A percentile compares a stretch with the other conserved stretches of the same genome.
These are phyloP conservation scores for Rhadinocentrus ornatus DNA, from an alignment of 2,797 vertebrate genomes.

Conservation along the genomic window DNA sequence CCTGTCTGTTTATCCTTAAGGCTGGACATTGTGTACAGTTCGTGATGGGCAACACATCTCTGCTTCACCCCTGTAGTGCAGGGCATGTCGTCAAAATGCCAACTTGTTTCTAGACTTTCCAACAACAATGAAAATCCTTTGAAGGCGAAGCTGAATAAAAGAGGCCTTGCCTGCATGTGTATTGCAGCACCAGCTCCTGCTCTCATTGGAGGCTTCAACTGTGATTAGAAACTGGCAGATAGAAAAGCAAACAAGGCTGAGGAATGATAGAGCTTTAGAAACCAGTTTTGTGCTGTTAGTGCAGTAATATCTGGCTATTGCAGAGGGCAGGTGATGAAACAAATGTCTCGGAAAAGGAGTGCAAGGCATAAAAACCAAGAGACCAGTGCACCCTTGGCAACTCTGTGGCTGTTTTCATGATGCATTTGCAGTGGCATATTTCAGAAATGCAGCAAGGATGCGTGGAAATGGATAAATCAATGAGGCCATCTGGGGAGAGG, in stretches of 20 bases:
- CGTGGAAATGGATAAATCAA: constrained; percentile 75
- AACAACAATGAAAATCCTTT: constrained; percentile 49
- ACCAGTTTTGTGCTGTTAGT: constrained; percentile 43
- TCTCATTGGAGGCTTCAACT: constrained; percentile 32
- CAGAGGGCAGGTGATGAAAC: constrained; percentile 58
- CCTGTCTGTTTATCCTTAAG: background rate
- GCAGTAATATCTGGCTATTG: constrained; percentile 47
- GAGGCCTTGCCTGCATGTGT: constrained; percentile 46
- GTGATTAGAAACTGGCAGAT: constrained; percentile 37
- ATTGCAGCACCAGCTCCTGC: constrained; percentile 56
- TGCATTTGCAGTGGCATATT: constrained; percentile 61
- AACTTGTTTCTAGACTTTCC: constrained; percentile 45
- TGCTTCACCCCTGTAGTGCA: constrained; percentile 8
- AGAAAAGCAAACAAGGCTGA: constrained; percentile 5
- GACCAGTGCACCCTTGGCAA: constrained; percentile 43
- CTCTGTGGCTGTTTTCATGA: constrained; percentile 34
- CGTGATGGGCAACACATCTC: constrained; percentile 30
- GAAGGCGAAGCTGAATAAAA: constrained; percentile 60
- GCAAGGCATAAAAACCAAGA: constrained; percentile 25
- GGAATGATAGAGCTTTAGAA: constrained; percentile 8
- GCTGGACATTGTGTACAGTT: constrained; percentile 29
- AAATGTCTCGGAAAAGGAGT: constrained; percentile 29
- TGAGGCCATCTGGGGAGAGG: constrained; percentile 72
- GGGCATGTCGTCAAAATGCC: constrained; percentile 37
- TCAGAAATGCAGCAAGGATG: constrained; percentile 67